Evolutionary conservation across 2,888 invertebrate species (phyloP).

Genomic region (Orthosia incerta): DNA sequence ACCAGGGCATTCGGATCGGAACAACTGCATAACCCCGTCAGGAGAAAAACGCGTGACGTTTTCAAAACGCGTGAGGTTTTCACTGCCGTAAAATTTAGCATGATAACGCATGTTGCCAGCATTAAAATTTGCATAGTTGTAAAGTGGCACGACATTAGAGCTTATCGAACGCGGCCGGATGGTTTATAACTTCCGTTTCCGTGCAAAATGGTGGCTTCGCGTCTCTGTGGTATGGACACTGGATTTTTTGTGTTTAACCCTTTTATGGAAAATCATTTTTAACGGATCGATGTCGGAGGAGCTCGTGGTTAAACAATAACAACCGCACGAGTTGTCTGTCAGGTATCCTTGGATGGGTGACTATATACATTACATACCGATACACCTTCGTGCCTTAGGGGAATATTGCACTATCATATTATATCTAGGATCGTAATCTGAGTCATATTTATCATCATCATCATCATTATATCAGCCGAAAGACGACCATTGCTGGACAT

Average conservation of each 20-base stretch:
- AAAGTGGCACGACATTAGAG: slow-evolving; percentile 70
- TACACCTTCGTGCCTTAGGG: too few species aligned
- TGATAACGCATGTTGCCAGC: slow-evolving; percentile 50
- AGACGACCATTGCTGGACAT: too few species aligned
- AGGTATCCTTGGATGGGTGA: too few species aligned
- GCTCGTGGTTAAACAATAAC: too few species aligned
- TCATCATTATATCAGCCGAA: too few species aligned
- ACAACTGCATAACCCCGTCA: background rate
- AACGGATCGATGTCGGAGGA: too few species aligned
- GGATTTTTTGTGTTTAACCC: slow-evolving; percentile 36
- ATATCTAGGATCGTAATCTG: too few species aligned
- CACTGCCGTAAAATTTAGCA: slow-evolving; percentile 33
- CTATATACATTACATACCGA: too few species aligned
- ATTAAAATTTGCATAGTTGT: slow-evolving; percentile 69
- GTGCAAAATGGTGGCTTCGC: slow-evolving; percentile 59
- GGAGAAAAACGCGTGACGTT: slow-evolving; percentile 14
- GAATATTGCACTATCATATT: too few species aligned
- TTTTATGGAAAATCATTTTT: slow-evolving; percentile 4
- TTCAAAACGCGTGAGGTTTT: slow-evolving; percentile 18
- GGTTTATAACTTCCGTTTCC: slow-evolving; percentile 75
- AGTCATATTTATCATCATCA: too few species aligned
- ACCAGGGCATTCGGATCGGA: background rate
- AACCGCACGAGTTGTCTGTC: too few species aligned
- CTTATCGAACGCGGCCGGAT: slow-evolving; percentile 72
- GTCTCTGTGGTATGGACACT: slow-evolving; percentile 53